Conservation (phyloP, 2,113 vertebrate species). For the Crocuta crocuta region DNA sequence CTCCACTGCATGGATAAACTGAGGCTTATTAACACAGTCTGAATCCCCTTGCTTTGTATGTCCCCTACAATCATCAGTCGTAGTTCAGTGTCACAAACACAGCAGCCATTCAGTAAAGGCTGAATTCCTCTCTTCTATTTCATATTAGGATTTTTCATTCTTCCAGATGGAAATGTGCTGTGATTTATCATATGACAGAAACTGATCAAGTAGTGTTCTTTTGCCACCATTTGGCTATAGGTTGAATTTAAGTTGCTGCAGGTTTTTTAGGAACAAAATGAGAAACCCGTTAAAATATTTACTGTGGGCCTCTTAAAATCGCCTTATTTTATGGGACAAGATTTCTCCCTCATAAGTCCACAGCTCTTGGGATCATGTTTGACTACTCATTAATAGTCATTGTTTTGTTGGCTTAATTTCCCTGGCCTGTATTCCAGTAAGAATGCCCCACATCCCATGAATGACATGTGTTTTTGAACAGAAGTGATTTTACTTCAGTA, state of each 20-base stretch:
- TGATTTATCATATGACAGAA: background rate
- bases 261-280: background rate
- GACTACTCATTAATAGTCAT: background rate
- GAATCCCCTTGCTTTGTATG: background rate
- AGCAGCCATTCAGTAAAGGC: background rate
- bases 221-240: background rate
- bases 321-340: background rate
- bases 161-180: background rate
- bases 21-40: background rate
- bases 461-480: background rate
- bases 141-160: background rate
- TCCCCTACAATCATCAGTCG: rapidly evolving
- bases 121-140: background rate
- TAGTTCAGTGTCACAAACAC: background rate
- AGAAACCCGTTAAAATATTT: background rate
- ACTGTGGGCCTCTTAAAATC: background rate
- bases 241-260: background rate
- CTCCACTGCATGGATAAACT: background rate
- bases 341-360: background rate
- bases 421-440: background rate
- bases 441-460: background rate
- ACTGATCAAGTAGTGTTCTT: background rate
- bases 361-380: background rate
- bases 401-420: background rate
- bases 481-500: background rate